A percentile compares a stretch with the other conserved stretches of the same genome.
Evolutionary conservation across 2,888 invertebrate genomes (phyloP).

Genomic region (Dryobota labecula): DNA sequence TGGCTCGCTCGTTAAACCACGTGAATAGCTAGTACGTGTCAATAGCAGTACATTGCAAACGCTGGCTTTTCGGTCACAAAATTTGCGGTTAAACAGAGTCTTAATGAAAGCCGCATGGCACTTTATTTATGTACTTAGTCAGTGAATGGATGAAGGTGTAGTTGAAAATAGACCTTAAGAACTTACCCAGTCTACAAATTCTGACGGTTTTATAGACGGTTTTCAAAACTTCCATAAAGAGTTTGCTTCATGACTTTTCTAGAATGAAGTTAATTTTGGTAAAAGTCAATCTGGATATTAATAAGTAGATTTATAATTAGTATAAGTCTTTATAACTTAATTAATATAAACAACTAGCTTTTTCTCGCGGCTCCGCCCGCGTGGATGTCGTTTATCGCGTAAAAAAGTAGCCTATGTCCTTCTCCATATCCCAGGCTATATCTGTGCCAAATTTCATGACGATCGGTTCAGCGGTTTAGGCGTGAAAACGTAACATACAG

Average conservation of each 20-base stretch:
- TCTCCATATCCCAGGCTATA: too few species aligned
- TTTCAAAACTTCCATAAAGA: slow-evolving; percentile 1
- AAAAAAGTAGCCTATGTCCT: too few species aligned
- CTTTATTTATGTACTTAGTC: slow-evolving; percentile 57
- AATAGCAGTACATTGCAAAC: slow-evolving; percentile 60
- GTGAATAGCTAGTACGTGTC: slow-evolving; percentile 58
- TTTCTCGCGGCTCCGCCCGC: too few species aligned
- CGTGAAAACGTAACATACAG: too few species aligned
- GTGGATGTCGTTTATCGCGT: too few species aligned
- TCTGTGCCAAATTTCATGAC: too few species aligned
- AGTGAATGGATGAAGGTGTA: slow-evolving; percentile 22
- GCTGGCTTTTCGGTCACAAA: slow-evolving; percentile 74
- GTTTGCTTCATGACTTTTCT: not conserved
- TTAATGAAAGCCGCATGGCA: slow-evolving; percentile 75
- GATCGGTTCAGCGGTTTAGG: too few species aligned
- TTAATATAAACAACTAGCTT: too few species aligned
- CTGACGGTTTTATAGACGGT: not conserved
- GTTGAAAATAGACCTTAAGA: slow-evolving; percentile 24
- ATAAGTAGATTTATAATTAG: not conserved
- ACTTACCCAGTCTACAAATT: slow-evolving; percentile 8
- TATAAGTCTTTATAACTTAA: not conserved
- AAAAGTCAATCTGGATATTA: not conserved
- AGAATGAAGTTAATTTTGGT: not conserved
- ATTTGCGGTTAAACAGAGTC: slow-evolving; percentile 77
- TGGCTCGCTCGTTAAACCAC: slow-evolving; percentile 54